These are phyloP conservation scores for Montipora capricornis DNA, from an alignment of 64 coral and sea anemone genomes.

Conservation along the genomic window DNA sequence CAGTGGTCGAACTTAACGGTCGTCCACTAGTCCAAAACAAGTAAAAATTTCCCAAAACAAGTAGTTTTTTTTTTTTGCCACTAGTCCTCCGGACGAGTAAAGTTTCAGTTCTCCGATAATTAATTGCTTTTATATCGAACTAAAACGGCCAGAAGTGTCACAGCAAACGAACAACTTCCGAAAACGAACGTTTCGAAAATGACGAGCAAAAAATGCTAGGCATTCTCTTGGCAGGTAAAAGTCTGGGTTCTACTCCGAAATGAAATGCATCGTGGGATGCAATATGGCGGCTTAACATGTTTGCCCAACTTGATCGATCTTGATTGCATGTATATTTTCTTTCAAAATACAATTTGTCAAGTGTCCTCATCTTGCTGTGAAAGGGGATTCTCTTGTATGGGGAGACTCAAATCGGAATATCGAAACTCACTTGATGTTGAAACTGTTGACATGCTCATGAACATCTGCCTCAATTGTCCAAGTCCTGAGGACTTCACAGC, in stretches of 20 bases:
- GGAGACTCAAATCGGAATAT: not conserved
- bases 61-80: no score
- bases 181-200: not conserved
- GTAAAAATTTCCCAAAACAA: no score
- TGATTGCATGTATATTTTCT: constrained; percentile 43
- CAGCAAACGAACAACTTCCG: not conserved
- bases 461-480: no score
- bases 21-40: no score
- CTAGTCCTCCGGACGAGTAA: no score
- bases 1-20: no score
- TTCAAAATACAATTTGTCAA: constrained; percentile 20
- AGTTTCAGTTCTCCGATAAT: no score
- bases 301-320: constrained; percentile 15
- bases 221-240: not conserved
- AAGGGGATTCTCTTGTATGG: not conserved
- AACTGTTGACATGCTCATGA: no score
- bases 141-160: no score
- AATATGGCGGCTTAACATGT: constrained; percentile 25
- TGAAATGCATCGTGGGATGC: not conserved
- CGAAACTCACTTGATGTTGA: not conserved
- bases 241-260: constrained; percentile 11
- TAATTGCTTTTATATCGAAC: no score
- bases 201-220: not conserved
- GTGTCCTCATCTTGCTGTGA: not conserved
- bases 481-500: no score